Evolutionary conservation across 2,888 invertebrate species (phyloP), one percentile per base, ranked within the genome.

Genomic region (Dicyrtomina minuta): DNA sequence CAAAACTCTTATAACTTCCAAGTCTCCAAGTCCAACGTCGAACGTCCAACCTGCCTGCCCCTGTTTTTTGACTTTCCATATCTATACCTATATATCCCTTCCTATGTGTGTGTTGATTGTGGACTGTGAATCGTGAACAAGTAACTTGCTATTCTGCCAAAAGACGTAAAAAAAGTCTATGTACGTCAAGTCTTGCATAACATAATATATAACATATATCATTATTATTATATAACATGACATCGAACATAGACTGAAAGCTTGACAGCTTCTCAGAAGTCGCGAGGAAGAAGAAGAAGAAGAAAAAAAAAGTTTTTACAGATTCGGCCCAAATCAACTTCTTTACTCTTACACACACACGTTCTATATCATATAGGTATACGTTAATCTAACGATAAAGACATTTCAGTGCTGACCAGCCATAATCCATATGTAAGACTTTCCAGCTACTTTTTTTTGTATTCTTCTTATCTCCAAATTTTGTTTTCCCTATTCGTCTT

Each of bases 71-170:
- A 33, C 44, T 43, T 17, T 39, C 41, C 22, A 15, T 26, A 4
- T 43, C 22, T 17, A 17, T 22, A 4, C 12, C 43, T 13, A 5
- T 43, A 10, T 46, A 44, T 43, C 15, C 26, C 2, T 3, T 58
- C 20, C 12, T 58, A 39, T 58, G 39, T 15, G 17, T 60, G 22
- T n/a, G n/a, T n/a, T n/a, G n/a, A n/a, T n/a, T n/a, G n/a, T 41
- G 24, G 15, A 41, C 13, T n/a, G 20, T 41, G 41, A n/a, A 12
- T 46, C 44, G 46, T 27, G 61, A 46, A 46, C 26, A 44, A 20
- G 60, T 60, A 61, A 61, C 61, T 61, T 61, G 46, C 61, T 51
- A 62, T 62, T 49, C 33, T 62, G 62, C 51, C 62, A 62, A 55
- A 24, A 62, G 33, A 39, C 39, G 27, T 26, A 62, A 62, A 49